These are phyloP conservation scores for Syngnathus scovelli DNA, from an alignment of 2,113 vertebrate genomes.

Conservation along the genomic window DNA sequence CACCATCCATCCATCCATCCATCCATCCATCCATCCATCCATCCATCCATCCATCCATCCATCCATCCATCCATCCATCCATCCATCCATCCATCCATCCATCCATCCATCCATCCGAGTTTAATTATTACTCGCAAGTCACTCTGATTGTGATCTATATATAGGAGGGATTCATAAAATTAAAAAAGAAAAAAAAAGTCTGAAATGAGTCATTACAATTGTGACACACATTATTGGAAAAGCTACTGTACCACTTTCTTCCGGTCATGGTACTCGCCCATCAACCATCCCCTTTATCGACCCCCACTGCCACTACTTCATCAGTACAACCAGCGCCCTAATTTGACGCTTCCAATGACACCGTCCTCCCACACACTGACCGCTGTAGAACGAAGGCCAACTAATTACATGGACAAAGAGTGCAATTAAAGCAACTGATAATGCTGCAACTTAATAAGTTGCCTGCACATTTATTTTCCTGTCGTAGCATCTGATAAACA, in stretches of 20 bases:
- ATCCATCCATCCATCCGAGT: too few relatives aligned
- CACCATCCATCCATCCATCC: too few relatives aligned
- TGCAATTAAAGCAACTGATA: slow-evolving; percentile 49
- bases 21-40: too few relatives aligned
- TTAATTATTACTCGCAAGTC: not conserved
- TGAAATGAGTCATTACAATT: slow-evolving; percentile 19
- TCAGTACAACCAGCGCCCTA: slow-evolving; percentile 42
- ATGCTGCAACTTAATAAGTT: slow-evolving; percentile 33
- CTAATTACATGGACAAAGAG: slow-evolving; percentile 59
- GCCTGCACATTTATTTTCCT: slow-evolving; percentile 1
- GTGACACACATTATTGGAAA: slow-evolving; percentile 37
- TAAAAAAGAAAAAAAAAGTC: not conserved
- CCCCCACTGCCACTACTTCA: slow-evolving; percentile 36
- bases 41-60: too few relatives aligned
- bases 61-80: too few relatives aligned
- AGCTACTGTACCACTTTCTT: slow-evolving; percentile 46
- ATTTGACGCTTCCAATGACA: slow-evolving; percentile 52
- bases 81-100: too few relatives aligned
- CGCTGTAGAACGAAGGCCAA: slow-evolving; percentile 43
- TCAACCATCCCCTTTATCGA: slow-evolving; percentile 15
- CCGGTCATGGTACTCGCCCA: slow-evolving; percentile 21
- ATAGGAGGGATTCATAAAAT: not conserved
- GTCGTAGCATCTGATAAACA: slow-evolving; percentile 11
- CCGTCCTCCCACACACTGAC: slow-evolving; percentile 43
- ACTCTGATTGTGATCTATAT: not conserved